Percentiles rank a stretch among this genome's conserved stretches.
Conservation (phyloP, 2,888 invertebrate species). For the Amblyjoppa fuscipennis region DNA sequence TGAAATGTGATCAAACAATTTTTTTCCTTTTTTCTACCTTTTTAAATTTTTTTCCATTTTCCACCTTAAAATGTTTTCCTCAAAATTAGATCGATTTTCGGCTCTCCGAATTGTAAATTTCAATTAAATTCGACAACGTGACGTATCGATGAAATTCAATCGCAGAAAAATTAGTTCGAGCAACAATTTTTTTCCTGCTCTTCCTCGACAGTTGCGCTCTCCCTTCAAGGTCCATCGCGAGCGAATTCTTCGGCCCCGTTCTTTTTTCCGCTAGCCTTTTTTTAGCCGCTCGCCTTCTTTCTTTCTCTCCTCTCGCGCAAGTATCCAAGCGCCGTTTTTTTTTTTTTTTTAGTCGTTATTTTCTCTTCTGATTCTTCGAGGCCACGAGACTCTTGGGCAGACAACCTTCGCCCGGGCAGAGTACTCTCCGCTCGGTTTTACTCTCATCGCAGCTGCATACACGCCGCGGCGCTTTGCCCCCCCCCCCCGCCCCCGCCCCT, state of each 20-base stretch:
- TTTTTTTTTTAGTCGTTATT: conserved; percentile 51
- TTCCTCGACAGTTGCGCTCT: conserved; percentile 54
- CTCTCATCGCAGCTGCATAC: conserved; percentile 55
- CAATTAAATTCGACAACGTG: too few relatives aligned
- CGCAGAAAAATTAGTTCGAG: too few relatives aligned
- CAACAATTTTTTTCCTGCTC: background rate
- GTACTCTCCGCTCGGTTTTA: conserved; percentile 65
- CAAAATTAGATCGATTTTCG: background rate
- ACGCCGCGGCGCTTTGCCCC: conserved; percentile 51
- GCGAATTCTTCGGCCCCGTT: conserved; percentile 68
- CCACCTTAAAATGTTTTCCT: conserved; percentile 44
- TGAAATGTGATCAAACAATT: too few relatives aligned
- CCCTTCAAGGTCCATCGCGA: conserved; percentile 57
- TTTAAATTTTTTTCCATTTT: conserved; percentile 60
- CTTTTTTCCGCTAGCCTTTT: conserved; percentile 67
- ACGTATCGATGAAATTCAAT: too few relatives aligned
- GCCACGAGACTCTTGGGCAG: conserved; percentile 81
- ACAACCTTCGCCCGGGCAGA: conserved; percentile 80
- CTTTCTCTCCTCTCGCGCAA: conserved; percentile 70
- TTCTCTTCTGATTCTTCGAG: conserved; percentile 77
- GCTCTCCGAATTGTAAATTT: too few relatives aligned
- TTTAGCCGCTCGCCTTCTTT: conserved; percentile 64
- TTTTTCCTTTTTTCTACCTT: background rate
- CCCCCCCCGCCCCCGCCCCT: background rate
- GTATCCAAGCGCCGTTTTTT: conserved; percentile 60